Conservation (phyloP, 2,113 vertebrate genomes). For the Micronisus gabar region DNA sequence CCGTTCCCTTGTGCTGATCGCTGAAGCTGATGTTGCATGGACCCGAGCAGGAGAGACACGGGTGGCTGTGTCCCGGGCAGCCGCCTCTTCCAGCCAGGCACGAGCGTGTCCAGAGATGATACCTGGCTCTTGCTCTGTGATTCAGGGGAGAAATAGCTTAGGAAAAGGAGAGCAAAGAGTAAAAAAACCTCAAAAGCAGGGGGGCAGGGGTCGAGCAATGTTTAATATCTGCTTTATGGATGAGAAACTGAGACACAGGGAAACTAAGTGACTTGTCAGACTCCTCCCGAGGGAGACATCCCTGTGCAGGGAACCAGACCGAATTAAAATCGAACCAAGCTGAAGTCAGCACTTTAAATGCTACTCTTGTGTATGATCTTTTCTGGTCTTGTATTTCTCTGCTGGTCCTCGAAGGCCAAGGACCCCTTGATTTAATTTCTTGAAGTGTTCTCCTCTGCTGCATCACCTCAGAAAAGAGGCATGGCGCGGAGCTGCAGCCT, state of each 20-base stretch:
- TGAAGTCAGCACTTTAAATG: background rate
- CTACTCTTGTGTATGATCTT: background rate
- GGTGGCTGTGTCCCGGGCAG: background rate
- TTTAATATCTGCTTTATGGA: background rate
- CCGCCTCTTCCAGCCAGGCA: background rate
- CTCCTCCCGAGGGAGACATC: background rate
- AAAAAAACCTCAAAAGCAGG: background rate
- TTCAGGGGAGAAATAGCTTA: background rate
- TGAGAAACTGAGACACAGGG: background rate
- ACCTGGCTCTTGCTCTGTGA: background rate
- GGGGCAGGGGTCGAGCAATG: background rate
- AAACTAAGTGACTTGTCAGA: background rate
- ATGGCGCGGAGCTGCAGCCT: background rate
- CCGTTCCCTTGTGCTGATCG: background rate
- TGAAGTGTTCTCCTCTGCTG: background rate
- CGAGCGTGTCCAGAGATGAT: background rate
- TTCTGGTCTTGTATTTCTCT: background rate
- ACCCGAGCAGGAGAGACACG: background rate
- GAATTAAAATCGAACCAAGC: background rate
- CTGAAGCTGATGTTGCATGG: background rate
- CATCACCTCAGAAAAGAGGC: background rate
- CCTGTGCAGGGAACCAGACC: background rate
- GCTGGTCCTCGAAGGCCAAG: background rate
- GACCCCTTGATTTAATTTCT: background rate
- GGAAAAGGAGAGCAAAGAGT: background rate